Evolutionary conservation across 2,888 invertebrate genomes (phyloP).

Genomic region (Papilio gigon): DNA sequence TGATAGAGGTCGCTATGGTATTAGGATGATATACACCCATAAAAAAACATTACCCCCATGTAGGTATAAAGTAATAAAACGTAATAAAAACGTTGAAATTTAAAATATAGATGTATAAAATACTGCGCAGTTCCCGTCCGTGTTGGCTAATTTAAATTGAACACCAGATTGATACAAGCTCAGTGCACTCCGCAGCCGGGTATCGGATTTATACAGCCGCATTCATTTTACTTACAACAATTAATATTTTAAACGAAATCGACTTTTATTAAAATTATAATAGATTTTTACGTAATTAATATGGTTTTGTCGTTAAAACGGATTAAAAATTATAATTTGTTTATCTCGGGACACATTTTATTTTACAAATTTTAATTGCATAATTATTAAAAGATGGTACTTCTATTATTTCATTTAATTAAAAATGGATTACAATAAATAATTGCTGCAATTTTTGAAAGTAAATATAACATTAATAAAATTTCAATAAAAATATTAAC

Average conservation of each 20-base stretch:
- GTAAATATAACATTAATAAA: no score
- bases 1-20: no score
- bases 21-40: no score
- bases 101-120: constrained; percentile 14
- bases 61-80: no score
- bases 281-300: neutral
- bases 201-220: constrained; percentile 18
- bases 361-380: neutral
- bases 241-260: constrained; percentile 2
- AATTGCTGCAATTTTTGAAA: no score
- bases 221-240: constrained; percentile 6
- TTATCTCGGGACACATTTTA: no score
- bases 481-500: no score
- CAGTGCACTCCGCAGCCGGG: constrained; percentile 12
- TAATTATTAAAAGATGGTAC: no score
- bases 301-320: neutral
- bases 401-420: no score
- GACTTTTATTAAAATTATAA: neutral
- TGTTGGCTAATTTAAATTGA: constrained; percentile 18
- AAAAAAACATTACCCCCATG: no score
- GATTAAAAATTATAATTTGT: neutral
- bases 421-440: no score
- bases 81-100: neutral
- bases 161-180: constrained; percentile 23
- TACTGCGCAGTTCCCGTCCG: neutral